These are phyloP conservation scores for Timema podura DNA, from an alignment of 2,888 invertebrate genomes.

Conservation along the genomic window DNA sequence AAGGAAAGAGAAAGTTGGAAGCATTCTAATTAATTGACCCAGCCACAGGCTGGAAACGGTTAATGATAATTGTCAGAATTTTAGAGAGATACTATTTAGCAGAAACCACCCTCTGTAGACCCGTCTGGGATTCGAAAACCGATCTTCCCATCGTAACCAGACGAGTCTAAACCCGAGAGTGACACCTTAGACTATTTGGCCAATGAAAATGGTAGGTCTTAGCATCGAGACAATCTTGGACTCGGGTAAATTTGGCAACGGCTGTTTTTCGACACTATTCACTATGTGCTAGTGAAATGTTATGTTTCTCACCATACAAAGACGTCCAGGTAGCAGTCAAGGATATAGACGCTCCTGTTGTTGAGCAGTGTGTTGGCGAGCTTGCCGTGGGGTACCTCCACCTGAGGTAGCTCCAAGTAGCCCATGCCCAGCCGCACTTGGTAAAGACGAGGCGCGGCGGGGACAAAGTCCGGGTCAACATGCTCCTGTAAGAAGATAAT, in stretches of 20 bases:
- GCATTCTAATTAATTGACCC: no score
- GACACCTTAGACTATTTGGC: no score
- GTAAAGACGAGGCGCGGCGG: constrained; percentile 73
- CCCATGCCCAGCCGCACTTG: constrained; percentile 98
- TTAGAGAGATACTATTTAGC: no score
- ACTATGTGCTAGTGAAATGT: not conserved
- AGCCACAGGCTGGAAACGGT: no score
- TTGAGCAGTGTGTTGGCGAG: constrained; percentile 73
- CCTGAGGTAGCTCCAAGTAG: constrained; percentile 95
- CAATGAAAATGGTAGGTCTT: no score
- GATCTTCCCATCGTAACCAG: no score
- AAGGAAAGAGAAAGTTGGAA: no score
- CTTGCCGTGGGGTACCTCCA: constrained; percentile 69
- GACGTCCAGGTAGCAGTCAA: constrained; percentile 90
- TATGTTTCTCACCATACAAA: constrained; percentile 77
- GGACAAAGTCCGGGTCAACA: constrained; percentile 61
- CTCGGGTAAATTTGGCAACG: not conserved
- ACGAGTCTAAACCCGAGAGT: no score
- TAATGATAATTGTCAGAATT: no score
- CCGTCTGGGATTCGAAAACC: no score
- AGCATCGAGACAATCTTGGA: no score
- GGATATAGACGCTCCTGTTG: constrained; percentile 91
- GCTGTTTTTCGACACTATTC: constrained; percentile 13
- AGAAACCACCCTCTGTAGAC: no score
- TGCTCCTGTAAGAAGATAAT: constrained; percentile 55